Evolutionary conservation across 2,113 vertebrate genomes (phyloP).

Genomic region (Nothobranchius kuhntae): DNA sequence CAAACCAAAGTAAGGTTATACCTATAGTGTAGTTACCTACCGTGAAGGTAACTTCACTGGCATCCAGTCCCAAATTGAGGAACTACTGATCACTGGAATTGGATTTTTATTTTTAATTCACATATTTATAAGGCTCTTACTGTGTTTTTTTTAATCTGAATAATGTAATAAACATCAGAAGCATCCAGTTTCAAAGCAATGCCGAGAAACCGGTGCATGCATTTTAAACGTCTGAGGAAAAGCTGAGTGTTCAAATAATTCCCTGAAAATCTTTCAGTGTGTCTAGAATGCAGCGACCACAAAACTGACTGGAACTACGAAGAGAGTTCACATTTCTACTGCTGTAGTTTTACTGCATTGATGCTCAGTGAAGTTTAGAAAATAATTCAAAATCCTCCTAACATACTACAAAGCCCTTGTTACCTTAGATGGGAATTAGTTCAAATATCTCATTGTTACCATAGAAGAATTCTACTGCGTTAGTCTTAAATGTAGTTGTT

Average conservation of each 20-base stretch:
- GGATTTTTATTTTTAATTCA: too few relatives aligned
- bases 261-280: neutral
- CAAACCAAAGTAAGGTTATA: too few relatives aligned
- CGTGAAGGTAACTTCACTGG: neutral
- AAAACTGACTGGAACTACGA: neutral
- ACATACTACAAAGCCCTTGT: neutral
- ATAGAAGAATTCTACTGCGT: neutral
- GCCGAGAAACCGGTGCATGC: neutral
- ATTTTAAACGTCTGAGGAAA: neutral
- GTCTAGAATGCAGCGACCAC: neutral
- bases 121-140: neutral
- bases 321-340: neutral
- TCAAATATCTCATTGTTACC: neutral
- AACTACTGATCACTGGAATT: neutral
- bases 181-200: neutral
- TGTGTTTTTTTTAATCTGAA: neutral
- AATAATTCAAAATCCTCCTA: neutral
- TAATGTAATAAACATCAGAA: neutral
- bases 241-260: slow-evolving; percentile 1
- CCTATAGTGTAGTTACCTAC: neutral
- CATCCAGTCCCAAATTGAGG: neutral
- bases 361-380: neutral
- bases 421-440: neutral
- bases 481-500: neutral
- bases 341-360: neutral